phyloP scores from a whole-genome alignment of 2,113 vertebrate species.

The Clarias gariepinus region DNA sequence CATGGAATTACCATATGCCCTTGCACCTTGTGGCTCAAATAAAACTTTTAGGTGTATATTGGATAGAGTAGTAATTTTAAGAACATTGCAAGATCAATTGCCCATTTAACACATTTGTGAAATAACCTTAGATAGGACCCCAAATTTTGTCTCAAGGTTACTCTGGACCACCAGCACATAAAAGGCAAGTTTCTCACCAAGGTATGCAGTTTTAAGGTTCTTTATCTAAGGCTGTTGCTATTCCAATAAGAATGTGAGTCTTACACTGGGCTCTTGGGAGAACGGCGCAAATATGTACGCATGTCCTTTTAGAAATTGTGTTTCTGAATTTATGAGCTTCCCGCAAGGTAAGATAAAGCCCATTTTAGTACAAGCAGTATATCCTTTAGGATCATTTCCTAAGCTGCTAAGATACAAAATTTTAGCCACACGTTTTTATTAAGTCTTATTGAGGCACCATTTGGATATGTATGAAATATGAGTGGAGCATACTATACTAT shows the following conservation, averaged over 20 bases:
- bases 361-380: not conserved
- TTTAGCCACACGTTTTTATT: no score
- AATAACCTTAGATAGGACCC: not conserved
- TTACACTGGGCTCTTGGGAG: not conserved
- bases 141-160: no score
- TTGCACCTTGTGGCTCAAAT: not conserved
- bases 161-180: not conserved
- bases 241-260: not conserved
- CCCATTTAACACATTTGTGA: not conserved
- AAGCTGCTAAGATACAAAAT: not conserved
- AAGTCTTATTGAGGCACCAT: not conserved
- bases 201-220: not conserved
- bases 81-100: not conserved
- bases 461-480: no score
- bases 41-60: not conserved
- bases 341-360: not conserved
- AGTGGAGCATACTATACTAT: not conserved
- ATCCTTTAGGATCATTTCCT: not conserved
- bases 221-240: not conserved
- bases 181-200: not conserved
- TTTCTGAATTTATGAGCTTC: not conserved
- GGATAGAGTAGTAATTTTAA: not conserved
- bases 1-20: not conserved
- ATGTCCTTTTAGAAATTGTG: not conserved
- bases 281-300: not conserved